Base-by-base conservation (phyloP, 2,113 vertebrate genomes). In the Martes martes region DNA sequence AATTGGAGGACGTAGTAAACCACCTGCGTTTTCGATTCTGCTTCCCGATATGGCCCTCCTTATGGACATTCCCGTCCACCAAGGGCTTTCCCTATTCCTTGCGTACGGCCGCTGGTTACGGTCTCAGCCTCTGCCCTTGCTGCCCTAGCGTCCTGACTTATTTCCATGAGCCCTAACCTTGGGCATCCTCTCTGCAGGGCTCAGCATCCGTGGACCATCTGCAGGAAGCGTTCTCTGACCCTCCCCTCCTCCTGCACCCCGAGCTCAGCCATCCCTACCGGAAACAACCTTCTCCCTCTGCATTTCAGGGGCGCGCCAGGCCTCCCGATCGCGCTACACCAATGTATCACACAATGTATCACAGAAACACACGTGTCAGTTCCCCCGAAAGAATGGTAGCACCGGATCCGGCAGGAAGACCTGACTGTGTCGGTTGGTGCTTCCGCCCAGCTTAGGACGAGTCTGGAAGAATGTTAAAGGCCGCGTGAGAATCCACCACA, bases 51-150 rank as follows among this genome's bases (percentile, higher is more conserved):
- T 1, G 4, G 14, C 36, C 42, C 50, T 82, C 76, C 50, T 2
- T 13, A 5, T 4, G 24, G 10, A 39, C n/a, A 1, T 67, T 4
- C 0, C 33, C 55, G 33, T 1, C 14, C 6, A 13, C 33, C 2
- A 1, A 1, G 65, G 33, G 7, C 45, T 23, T 33, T 24, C 36
- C 36, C 9, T 6, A 7, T 9, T 39, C 31, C 50, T 55, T 52
- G n/a, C 33, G 3, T 6, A 7, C 6, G 15, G 1, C 18, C 7
- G 0, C 28, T 6, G 14, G 4, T n/a, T 3, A 4, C 33, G 7
- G 28, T 18, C 63, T 24, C 63, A 18, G 7, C 24, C 24, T 65
- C 15, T 24, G 24, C 14, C 63, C 28, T 11, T 6, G 21, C 11
- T 15, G 26, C 47, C 24, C 15, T 7, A 28, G 11, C 33, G 79